Percentiles rank a stretch among this genome's conserved stretches.
These are phyloP conservation scores for Idris sp. DNA, from an alignment of 1,140 invertebrate genomes.

Conservation along the genomic window DNA sequence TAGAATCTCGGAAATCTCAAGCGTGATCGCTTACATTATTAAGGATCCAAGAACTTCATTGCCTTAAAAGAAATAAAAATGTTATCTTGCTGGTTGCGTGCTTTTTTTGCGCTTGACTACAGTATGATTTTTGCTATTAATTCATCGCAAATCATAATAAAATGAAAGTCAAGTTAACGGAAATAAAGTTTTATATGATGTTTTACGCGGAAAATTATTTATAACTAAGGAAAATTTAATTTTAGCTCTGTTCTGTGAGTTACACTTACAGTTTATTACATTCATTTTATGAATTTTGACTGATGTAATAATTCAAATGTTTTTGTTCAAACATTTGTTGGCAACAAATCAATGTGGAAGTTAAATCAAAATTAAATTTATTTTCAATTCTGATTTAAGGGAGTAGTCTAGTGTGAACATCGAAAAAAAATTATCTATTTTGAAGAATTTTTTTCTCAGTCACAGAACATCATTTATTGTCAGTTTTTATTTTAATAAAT, in stretches of 20 bases:
- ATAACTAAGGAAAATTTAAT: neutral
- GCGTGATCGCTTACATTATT: constrained; percentile 61
- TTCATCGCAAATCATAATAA: constrained; percentile 39
- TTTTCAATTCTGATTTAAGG: too few relatives aligned
- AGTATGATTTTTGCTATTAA: constrained; percentile 23
- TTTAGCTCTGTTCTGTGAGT: too few relatives aligned
- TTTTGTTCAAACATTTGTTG: too few relatives aligned
- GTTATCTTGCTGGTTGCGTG: constrained; percentile 31
- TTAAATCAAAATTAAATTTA: too few relatives aligned
- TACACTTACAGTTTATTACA: neutral
- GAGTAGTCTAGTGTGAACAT: too few relatives aligned
- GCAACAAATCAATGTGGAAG: too few relatives aligned
- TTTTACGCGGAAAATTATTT: constrained; percentile 12
- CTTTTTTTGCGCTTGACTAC: constrained; percentile 12
- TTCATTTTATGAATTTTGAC: neutral
- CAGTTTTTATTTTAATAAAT: too few relatives aligned
- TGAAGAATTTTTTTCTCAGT: too few relatives aligned
- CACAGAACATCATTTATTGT: too few relatives aligned
- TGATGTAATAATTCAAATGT: too few relatives aligned
- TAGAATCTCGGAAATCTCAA: constrained; percentile 59
- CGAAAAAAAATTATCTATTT: too few relatives aligned
- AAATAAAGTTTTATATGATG: constrained; percentile 12
- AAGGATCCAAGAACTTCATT: constrained; percentile 58
- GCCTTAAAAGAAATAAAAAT: constrained; percentile 43
- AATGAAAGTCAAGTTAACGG: constrained; percentile 31